phyloP scores from a whole-genome alignment of 2,113 vertebrate genomes.

The Pelvicachromis taeniatus region DNA sequence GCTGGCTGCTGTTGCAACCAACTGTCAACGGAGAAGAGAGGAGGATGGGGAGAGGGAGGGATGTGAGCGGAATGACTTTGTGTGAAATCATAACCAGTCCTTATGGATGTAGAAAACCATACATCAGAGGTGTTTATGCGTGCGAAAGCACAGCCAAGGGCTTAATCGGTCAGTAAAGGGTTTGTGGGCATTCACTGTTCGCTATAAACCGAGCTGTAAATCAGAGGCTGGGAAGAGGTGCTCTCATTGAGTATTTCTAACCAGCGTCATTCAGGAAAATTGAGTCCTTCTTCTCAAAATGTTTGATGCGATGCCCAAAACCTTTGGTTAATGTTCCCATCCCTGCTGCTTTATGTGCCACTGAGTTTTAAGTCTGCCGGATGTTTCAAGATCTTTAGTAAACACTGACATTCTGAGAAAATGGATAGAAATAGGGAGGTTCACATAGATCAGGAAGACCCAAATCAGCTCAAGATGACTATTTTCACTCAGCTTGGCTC shows the following conservation, averaged over 20 bases:
- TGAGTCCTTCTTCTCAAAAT: not conserved
- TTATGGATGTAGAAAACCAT: constrained; percentile 25
- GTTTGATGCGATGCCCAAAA: constrained; percentile 6
- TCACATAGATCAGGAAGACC: not conserved
- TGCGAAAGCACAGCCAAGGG: constrained; percentile 22
- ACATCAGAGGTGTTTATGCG: constrained; percentile 33
- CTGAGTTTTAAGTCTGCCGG: not conserved
- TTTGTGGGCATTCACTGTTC: not conserved
- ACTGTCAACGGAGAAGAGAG: constrained; percentile 30
- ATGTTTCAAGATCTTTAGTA: not conserved
- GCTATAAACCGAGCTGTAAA: not conserved
- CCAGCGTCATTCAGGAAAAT: constrained; percentile 1
- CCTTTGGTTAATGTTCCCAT: not conserved
- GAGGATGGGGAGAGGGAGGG: not conserved
- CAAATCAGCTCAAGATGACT: not conserved
- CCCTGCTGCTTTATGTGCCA: not conserved
- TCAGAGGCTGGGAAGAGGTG: not conserved
- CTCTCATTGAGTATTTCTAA: not conserved
- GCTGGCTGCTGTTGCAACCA: constrained; percentile 38
- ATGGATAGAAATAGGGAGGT: not conserved
- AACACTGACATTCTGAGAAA: not conserved
- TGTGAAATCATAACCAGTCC: constrained; percentile 44
- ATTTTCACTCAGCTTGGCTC: not conserved
- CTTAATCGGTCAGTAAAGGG: constrained; percentile 24
- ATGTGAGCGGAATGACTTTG: not conserved